These are phyloP conservation scores for Drosophila falleni DNA, from an alignment of 2,888 invertebrate genomes.

Conservation along the genomic window DNA sequence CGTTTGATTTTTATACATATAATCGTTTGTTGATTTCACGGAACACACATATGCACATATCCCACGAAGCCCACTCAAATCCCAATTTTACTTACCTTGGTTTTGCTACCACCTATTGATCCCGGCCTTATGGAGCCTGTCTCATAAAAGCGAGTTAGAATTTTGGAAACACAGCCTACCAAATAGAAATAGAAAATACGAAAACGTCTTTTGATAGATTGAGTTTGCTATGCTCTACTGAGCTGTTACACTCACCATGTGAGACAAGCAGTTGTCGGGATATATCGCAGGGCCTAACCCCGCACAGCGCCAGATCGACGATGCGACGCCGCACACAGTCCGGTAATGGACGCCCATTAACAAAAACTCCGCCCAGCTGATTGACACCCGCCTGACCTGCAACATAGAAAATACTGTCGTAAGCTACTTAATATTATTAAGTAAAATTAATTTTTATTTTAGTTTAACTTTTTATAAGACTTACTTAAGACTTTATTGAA, in stretches of 20 bases:
- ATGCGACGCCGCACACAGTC: slow-evolving; percentile 97
- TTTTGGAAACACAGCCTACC: slow-evolving; percentile 97
- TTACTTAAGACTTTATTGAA: too few relatives aligned
- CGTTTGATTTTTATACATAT: slow-evolving; percentile 78
- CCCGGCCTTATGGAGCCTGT: slow-evolving; percentile 98
- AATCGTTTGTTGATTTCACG: slow-evolving; percentile 75
- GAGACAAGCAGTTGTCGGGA: slow-evolving; percentile 97
- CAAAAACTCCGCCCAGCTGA: slow-evolving; percentile 98
- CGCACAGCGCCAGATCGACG: slow-evolving; percentile 96
- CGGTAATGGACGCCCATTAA: slow-evolving; percentile 98
- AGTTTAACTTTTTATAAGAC: too few relatives aligned
- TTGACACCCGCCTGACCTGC: slow-evolving; percentile 98
- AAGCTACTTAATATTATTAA: not conserved
- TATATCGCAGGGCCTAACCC: slow-evolving; percentile 98
- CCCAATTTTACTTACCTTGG: slow-evolving; percentile 90
- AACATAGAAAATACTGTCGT: not conserved
- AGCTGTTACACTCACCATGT: slow-evolving; percentile 87
- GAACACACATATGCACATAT: slow-evolving; percentile 53
- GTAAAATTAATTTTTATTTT: not conserved
- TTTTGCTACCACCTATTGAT: slow-evolving; percentile 97
- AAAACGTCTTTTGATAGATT: slow-evolving; percentile 6
- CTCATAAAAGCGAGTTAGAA: slow-evolving; percentile 97
- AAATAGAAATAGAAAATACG: slow-evolving; percentile 17
- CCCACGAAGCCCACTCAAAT: slow-evolving; percentile 43
- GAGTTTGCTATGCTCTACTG: slow-evolving; percentile 1